Percentiles rank a stretch among this genome's conserved stretches.
phyloP scores from a whole-genome alignment of 2,888 invertebrate genomes.

The Cinara cedri region DNA sequence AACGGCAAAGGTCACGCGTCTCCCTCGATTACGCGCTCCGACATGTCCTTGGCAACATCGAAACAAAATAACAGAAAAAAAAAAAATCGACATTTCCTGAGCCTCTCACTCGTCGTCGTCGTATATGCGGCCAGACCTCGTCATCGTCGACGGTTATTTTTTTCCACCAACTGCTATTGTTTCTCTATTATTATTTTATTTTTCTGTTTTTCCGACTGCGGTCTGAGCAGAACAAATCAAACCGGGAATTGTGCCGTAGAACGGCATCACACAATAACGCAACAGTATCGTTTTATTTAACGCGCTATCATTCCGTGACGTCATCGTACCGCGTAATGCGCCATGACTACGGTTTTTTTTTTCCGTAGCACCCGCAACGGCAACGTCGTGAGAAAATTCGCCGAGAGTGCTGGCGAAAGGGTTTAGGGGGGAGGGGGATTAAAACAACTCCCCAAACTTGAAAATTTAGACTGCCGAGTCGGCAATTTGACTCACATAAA shows the following conservation, averaged over 20 bases:
- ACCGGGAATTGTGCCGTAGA: background rate
- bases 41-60: conserved; percentile 25
- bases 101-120: conserved; percentile 8
- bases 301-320: conserved; percentile 10
- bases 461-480: too few relatives aligned
- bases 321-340: conserved; percentile 8
- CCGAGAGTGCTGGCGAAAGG: too few relatives aligned
- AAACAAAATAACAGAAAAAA: background rate
- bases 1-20: background rate
- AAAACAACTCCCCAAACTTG: too few relatives aligned
- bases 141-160: too few relatives aligned
- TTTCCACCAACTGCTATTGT: background rate
- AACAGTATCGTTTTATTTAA: background rate
- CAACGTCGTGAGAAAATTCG: conserved; percentile 11
- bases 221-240: conserved; percentile 12
- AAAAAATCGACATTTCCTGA: conserved; percentile 45
- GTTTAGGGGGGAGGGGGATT: too few relatives aligned
- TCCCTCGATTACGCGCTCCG: background rate
- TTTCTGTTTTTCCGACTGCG: background rate
- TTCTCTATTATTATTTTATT: conserved; percentile 47
- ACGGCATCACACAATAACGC: background rate
- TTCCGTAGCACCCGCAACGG: conserved; percentile 6
- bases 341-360: background rate
- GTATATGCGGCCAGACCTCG: background rate
- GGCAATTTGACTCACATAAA: too few relatives aligned